These are phyloP conservation scores for Daboia siamensis DNA, from an alignment of 2,113 vertebrate species.

Conservation along the genomic window DNA sequence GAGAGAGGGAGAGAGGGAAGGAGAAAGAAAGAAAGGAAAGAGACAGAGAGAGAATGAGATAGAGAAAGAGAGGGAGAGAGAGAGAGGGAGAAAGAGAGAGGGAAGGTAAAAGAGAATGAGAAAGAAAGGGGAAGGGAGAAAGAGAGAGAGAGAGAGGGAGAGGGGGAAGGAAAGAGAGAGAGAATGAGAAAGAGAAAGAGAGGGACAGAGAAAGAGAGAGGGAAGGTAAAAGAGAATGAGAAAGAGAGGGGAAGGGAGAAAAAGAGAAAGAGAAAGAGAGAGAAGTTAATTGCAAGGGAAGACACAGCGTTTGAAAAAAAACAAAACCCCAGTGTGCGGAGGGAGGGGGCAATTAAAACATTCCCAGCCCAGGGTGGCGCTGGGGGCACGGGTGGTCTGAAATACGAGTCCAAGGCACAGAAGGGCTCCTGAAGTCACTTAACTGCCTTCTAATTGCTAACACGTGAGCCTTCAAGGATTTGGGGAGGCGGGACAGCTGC, in stretches of 20 bases:
- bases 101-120: fast-evolving
- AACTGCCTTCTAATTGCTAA: background rate
- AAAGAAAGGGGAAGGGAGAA: fast-evolving
- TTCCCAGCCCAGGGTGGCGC: background rate
- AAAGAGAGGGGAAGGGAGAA: too few relatives aligned
- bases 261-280: background rate
- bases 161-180: fast-evolving
- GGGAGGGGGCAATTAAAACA: background rate
- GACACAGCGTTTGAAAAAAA: background rate
- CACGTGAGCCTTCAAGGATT: background rate
- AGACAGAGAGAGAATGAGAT: fast-evolving
- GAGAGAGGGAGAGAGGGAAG: too few relatives aligned
- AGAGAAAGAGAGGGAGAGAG: too few relatives aligned
- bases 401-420: background rate
- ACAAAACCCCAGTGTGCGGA: background rate
- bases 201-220: too few relatives aligned
- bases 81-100: too few relatives aligned
- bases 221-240: too few relatives aligned
- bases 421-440: background rate
- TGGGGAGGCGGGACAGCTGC: background rate
- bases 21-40: too few relatives aligned
- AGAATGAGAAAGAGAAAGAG: too few relatives aligned
- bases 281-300: background rate
- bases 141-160: too few relatives aligned
- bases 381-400: background rate